phyloP scores from a whole-genome alignment of 1,140 invertebrate species.

The Coptotermes formosanus region DNA sequence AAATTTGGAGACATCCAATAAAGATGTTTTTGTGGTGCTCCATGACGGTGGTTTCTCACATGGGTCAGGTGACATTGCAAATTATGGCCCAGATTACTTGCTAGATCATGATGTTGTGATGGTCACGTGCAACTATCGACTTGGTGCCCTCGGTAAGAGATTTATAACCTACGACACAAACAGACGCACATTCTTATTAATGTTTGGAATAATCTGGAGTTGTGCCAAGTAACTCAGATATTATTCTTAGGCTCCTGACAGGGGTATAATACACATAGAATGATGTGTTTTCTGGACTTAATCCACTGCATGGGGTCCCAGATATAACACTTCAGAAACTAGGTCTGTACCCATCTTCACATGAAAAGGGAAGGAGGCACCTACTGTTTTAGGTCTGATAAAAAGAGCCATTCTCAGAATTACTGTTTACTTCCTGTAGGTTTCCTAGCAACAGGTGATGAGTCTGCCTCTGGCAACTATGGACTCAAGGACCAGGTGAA shows the following conservation, averaged over 20 bases:
- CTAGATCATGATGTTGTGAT: constrained; percentile 63
- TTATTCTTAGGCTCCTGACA: no score
- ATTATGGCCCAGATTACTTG: constrained; percentile 61
- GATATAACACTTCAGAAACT: no score
- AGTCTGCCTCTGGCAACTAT: constrained; percentile 64
- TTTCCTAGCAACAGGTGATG: constrained; percentile 62
- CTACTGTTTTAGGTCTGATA: no score
- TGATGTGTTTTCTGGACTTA: no score
- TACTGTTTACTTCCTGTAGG: constrained; percentile 42
- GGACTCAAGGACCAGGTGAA: constrained; percentile 73
- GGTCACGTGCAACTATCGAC: constrained; percentile 69
- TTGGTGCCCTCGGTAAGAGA: constrained; percentile 48
- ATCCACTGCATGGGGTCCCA: no score
- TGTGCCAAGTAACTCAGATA: no score
- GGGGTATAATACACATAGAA: no score
- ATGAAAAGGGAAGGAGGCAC: no score
- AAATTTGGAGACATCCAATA: background rate
- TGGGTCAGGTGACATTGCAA: constrained; percentile 54
- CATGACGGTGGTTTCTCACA: constrained; percentile 60
- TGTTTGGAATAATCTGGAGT: no score
- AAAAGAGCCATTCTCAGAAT: no score
- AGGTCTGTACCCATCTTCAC: no score
- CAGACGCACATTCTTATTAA: no score
- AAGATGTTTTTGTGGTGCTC: constrained; percentile 61
- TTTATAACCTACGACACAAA: background rate